Base-by-base conservation (phyloP, 2,888 invertebrate genomes). In the Gari tellinella region DNA sequence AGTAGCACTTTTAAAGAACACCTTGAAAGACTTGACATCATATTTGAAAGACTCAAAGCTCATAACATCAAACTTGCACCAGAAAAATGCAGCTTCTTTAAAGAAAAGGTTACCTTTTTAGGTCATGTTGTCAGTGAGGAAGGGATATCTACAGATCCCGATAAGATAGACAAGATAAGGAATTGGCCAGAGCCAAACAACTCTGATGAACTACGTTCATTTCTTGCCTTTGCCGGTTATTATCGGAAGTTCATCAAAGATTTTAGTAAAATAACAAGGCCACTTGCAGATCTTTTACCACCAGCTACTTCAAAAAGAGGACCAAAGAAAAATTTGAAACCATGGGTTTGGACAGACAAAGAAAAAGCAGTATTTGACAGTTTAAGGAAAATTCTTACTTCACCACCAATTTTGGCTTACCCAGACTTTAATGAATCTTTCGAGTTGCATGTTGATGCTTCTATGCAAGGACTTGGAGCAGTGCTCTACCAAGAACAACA, bases 391-490 rank as follows among this genome's bases (percentile, higher is more conserved):
- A n/a, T 80, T 68, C 55, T 49, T 19, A 17, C 49, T 7, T 8
- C 10, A 7, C 49, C 49, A 4, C 60, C 61, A 45, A 40, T 78
- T 2, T 57, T 64, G 17, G 70, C 40, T 3, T 64, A 51, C 26
- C 58, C 58, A 40, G 48, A 64, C 21, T 64, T 57, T 37, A 25
- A n/a, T 0, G 5, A 21, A 21, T 55, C 60, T 14, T 72, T 68
- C 49, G 56, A 61, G 40, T 49, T 68, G 1, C 68, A 68, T 21
- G 60, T 53, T 8, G 57, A 66, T 66, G 62, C 67, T 0, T 51
- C 49, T 12, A 26, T 21, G 4, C 19, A 46, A 45, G 67, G 41
- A 12, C 37, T 68, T 19, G 68, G 10, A 31, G 31, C 5, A 31
- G 31, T 31, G 31, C 31, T 31, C 10, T 31, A 31, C 31, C 31